A percentile compares a stretch with the other conserved stretches of the same genome.
Evolutionary conservation across 2,797 vertebrate genomes (phyloP).

Genomic region (Phalloptychus januarius): DNA sequence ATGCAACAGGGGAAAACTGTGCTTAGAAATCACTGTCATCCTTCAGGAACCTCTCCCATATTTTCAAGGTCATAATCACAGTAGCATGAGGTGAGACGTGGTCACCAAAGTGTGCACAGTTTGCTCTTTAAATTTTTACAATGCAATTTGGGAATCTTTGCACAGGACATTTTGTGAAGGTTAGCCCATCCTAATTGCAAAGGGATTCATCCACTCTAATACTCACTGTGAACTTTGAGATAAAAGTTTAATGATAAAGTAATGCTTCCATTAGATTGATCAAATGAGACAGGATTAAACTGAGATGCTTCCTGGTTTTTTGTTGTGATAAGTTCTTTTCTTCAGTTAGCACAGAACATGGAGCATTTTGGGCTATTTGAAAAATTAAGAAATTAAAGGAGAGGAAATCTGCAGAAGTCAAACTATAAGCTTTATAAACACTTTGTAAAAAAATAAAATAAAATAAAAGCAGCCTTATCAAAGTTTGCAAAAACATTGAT

Average conservation of each 20-base stretch:
- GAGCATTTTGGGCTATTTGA: conserved; percentile 7
- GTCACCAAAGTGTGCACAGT: conserved; percentile 39
- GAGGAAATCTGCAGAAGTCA: conserved; percentile 5
- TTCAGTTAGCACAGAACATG: conserved; percentile 18
- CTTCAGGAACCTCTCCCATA: conserved; percentile 1
- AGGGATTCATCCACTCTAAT: conserved; percentile 52
- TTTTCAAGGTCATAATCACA: conserved; percentile 45
- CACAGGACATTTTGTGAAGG: conserved; percentile 25
- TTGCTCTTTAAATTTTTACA: conserved; percentile 68
- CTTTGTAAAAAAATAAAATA: not conserved
- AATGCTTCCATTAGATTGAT: conserved; percentile 65
- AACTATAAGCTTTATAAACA: not conserved
- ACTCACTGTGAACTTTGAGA: conserved; percentile 49
- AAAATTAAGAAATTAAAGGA: conserved; percentile 14
- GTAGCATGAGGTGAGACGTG: conserved; percentile 11
- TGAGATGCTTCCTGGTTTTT: conserved; percentile 36
- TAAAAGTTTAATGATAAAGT: conserved; percentile 69
- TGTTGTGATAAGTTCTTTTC: conserved; percentile 45
- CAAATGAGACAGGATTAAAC: conserved; percentile 59
- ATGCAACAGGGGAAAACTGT: conserved; percentile 23
- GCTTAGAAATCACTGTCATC: conserved; percentile 38
- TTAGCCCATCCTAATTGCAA: conserved; percentile 50
- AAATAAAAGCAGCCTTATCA: not conserved
- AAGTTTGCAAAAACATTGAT: not conserved
- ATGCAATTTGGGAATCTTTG: conserved; percentile 62